Conservation (phyloP, 2,888 invertebrate species). For the Omphaloscelis lunosa region DNA sequence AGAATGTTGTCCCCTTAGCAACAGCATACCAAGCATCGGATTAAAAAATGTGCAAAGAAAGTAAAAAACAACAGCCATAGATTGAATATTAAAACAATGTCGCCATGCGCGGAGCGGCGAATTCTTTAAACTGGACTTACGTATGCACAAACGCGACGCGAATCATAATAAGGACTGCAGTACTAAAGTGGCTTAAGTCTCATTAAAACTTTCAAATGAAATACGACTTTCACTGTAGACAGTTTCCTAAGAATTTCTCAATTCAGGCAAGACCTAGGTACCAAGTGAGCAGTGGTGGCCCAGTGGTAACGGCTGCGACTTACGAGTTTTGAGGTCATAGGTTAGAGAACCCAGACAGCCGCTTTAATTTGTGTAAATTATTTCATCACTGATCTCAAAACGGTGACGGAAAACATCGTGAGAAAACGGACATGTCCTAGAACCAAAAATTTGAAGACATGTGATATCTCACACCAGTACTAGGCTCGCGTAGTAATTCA, state of each 20-base stretch:
- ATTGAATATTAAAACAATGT: slow-evolving; percentile 49
- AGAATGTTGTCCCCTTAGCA: slow-evolving; percentile 17
- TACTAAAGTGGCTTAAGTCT: not conserved
- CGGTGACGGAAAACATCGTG: too few relatives aligned
- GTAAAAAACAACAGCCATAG: slow-evolving; percentile 12
- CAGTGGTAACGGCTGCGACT: too few relatives aligned
- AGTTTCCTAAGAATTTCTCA: not conserved
- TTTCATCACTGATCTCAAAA: too few relatives aligned
- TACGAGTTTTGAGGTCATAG: too few relatives aligned
- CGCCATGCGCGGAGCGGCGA: slow-evolving; percentile 23
- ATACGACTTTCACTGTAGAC: not conserved
- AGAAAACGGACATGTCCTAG: too few relatives aligned
- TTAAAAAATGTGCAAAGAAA: slow-evolving; percentile 7
- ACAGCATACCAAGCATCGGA: slow-evolving; percentile 22
- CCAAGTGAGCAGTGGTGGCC: too few relatives aligned
- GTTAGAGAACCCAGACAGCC: too few relatives aligned
- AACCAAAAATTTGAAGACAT: too few relatives aligned
- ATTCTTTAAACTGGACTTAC: slow-evolving; percentile 35
- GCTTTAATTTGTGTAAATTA: too few relatives aligned
- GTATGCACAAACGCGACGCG: slow-evolving; percentile 23
- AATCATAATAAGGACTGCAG: slow-evolving; percentile 27
- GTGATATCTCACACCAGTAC: too few relatives aligned
- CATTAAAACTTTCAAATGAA: not conserved
- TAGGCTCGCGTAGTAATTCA: too few relatives aligned
- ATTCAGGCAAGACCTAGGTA: not conserved